A percentile compares a stretch with the other conserved stretches of the same genome.
phyloP scores from a whole-genome alignment of 2,113 vertebrate species.

The Polypterus bichir region DNA sequence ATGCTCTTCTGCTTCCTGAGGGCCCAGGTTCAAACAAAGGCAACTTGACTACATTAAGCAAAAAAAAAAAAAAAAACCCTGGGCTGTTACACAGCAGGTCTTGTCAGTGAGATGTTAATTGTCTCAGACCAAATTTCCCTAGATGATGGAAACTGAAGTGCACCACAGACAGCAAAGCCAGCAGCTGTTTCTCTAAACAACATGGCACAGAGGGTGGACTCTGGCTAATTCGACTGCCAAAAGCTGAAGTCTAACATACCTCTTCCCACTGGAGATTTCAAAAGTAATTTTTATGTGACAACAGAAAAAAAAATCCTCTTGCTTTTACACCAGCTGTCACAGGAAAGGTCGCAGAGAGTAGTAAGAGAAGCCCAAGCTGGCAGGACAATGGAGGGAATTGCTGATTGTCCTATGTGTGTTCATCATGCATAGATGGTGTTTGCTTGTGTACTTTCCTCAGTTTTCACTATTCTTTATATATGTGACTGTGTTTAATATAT shows the following conservation, averaged over 20 bases:
- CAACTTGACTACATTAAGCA: neutral
- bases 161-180: conserved; percentile 7
- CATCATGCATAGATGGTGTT: too few species aligned
- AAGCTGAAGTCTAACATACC: conserved; percentile 10
- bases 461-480: too few species aligned
- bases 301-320: conserved; percentile 1
- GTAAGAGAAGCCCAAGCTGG: too few species aligned
- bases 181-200: conserved; percentile 13
- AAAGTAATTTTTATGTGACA: conserved; percentile 9
- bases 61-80: conserved; percentile 12
- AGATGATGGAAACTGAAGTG: conserved; percentile 14
- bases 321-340: conserved; percentile 10
- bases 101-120: conserved; percentile 15
- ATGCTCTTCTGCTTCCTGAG: neutral
- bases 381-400: too few species aligned
- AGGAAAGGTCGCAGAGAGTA: conserved; percentile 1
- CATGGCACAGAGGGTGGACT: conserved; percentile 6
- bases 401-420: too few species aligned
- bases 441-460: too few species aligned
- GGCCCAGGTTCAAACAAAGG: neutral
- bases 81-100: conserved; percentile 7
- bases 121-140: conserved; percentile 18
- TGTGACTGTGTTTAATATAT: too few species aligned
- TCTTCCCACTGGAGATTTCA: conserved; percentile 6
- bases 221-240: conserved; percentile 10